These are phyloP conservation scores for Pomatorhinus ruficollis DNA, from an alignment of 2,113 vertebrate genomes.

Conservation along the genomic window DNA sequence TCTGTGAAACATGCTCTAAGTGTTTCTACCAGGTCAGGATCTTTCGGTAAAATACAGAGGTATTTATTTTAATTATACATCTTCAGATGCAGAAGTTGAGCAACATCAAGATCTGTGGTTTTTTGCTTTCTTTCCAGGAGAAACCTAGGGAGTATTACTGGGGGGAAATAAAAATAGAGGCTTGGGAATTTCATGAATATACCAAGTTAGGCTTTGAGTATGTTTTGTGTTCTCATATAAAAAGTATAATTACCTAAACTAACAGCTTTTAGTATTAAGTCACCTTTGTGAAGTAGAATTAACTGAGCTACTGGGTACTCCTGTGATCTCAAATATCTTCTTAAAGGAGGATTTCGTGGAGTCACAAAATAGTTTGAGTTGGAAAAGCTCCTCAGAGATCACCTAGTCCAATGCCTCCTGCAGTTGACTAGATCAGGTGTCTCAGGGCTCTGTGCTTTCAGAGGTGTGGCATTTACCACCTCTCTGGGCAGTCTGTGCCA, in stretches of 20 bases:
- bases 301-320: neutral
- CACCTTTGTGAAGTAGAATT: neutral
- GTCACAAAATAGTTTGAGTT: neutral
- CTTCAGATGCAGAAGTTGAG: neutral
- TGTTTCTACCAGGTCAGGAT: neutral
- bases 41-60: neutral
- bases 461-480: neutral
- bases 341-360: neutral
- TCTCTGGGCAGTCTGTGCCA: neutral
- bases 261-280: neutral
- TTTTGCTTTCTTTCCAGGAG: neutral
- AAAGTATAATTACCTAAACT: neutral
- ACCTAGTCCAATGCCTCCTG: neutral
- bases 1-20: neutral
- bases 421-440: neutral
- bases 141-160: neutral
- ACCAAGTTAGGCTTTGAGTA: neutral
- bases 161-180: fast-evolving
- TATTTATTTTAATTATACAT: neutral
- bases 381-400: neutral
- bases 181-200: neutral
- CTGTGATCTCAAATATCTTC: neutral
- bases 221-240: neutral
- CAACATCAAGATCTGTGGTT: neutral
- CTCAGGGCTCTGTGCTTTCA: fast-evolving